Evolutionary conservation across 2,888 invertebrate genomes (phyloP), one percentile per base, ranked within the genome.

Genomic region (Lamproptera curius): DNA sequence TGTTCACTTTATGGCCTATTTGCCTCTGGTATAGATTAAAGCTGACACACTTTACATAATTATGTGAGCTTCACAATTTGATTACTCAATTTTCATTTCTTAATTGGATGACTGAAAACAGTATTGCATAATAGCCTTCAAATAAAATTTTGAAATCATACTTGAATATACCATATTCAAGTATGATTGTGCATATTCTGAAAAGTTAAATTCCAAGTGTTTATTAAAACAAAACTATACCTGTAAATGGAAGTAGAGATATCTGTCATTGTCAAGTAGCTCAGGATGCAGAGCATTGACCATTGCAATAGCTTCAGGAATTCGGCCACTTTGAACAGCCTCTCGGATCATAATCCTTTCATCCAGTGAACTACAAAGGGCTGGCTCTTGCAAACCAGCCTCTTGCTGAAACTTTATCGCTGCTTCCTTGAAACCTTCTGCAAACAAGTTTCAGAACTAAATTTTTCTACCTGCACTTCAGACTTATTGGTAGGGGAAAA

Each of bases 351-450:
- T 91, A 66, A 97, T 97, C 58, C 97, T 89, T 65, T 97, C 96
- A 64, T 98, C 98, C 51, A 98, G 81, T 0, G 95, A 95, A 66
- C 95, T 95, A 57, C 88, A 88, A 0, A 88, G 67, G 0, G 88
- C 84, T 1, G 88, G 88, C 59, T 88, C 88, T 33, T 88, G 87
- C 11, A 88, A 58, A 0, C 98, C 97, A 4, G 98, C 97, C 78
- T 99, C 99, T 64, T 95, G 91, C 75, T 97, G 95, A 76, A 99
- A 98, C 74, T 97, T 98, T 62, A 98, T 94, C 0, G 98, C 98
- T 2, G 98, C 98, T 76, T 99, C 99, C 81, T 98, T 96, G 66
- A 96, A 97, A 4, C 96, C 97, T 82, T 97, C 96, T 96, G 69
- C 5, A 83, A 73, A 2, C 8, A 26, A 35, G 39, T 1, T 16